phyloP scores from a whole-genome alignment of 2,888 invertebrate species.

The Dinocampus coccinellae region DNA sequence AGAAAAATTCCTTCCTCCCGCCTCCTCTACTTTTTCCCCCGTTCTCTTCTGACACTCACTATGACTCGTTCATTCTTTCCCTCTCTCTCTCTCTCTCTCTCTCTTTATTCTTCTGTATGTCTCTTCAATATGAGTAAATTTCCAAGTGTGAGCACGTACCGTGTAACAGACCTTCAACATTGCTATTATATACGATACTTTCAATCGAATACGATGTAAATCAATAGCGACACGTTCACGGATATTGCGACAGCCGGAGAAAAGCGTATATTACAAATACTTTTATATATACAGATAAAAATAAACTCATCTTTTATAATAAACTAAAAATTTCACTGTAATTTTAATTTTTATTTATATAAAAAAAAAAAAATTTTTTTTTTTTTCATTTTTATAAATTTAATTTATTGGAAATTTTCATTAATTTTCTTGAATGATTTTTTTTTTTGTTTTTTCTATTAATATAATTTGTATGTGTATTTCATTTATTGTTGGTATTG shows the following conservation, averaged over 20 bases:
- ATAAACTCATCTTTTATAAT: neutral
- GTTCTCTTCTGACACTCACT: too few relatives aligned
- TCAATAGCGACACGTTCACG: conserved; percentile 45
- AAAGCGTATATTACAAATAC: conserved; percentile 16
- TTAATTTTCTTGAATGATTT: too few relatives aligned
- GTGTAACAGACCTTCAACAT: conserved; percentile 46
- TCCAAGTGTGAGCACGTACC: conserved; percentile 41
- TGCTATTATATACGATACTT: conserved; percentile 46
- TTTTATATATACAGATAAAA: neutral
- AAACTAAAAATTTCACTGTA: neutral
- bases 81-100: conserved; percentile 35
- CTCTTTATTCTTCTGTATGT: neutral
- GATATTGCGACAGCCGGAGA: conserved; percentile 41
- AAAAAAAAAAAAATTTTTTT: neutral
- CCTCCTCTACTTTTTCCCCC: too few relatives aligned
- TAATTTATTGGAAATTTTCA: too few relatives aligned
- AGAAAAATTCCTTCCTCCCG: neutral
- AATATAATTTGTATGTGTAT: too few relatives aligned
- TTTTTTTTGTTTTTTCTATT: too few relatives aligned
- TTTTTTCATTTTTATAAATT: too few relatives aligned
- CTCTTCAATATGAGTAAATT: neutral
- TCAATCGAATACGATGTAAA: conserved; percentile 48
- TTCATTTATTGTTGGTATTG: too few relatives aligned
- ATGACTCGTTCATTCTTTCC: too few relatives aligned
- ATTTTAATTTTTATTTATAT: neutral